Evolutionary conservation across 2,888 invertebrate genomes (phyloP), one percentile per base, ranked within the genome.

Genomic region (Scaeva pyrastri): DNA sequence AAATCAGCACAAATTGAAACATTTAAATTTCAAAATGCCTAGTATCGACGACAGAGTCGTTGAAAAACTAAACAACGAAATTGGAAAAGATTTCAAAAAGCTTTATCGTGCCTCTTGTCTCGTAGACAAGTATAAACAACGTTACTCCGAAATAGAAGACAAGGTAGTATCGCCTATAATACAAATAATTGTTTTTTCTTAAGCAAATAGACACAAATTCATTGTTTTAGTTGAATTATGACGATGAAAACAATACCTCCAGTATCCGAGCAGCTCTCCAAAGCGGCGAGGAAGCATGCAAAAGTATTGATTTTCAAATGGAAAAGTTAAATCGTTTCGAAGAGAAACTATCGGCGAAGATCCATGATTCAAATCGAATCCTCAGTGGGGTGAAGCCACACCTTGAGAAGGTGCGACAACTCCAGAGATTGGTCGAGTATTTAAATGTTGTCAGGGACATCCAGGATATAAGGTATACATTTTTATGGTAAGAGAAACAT

Each of bases 361-460:
- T 96, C 2, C 93, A 94, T 88, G 93, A 94, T 83, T 94, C 94
- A 14, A 89, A 89, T 21, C 88, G 89, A 2, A 89, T 90, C 0
- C 52, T 92, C 2, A 84, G 88, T 7, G 89, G 88, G 6, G 89
- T 90, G 0, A 81, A 89, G 0, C 89, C 89, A 21, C 90, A 91
- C 74, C 92, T 96, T 16, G 91, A 93, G 50, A 93, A 94, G 89
- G 93, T 95, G 58, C 92, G 93, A 60, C 92, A 93, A 41, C 90
- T 95, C 50, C 94, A 95, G 89, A 93, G 93, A 88, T 92, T 94
- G 11, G 91, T 94, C 41, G 94, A 94, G 52, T 97, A 97, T 91
- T 92, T 97, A 75, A 94, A 94, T 89, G 94, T 96, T 55, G 93
- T 96, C 88, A 94, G 95, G 89, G 94, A 94, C 89, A 94, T 97